phyloP scores from a whole-genome alignment of 2,113 vertebrate species.

The Microcebus lehilahytsara region DNA sequence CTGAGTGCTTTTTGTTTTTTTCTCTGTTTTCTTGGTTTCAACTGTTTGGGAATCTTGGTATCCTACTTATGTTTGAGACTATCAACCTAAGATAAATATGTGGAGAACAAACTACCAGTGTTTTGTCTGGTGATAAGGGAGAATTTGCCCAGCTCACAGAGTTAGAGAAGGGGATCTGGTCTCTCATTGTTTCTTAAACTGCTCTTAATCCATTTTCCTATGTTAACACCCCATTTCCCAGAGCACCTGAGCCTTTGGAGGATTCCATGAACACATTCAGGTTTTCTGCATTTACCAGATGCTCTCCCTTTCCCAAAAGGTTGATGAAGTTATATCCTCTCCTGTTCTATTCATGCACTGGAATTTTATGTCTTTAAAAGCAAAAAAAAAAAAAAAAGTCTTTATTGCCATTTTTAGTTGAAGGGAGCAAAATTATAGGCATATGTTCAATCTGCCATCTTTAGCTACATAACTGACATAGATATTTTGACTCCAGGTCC shows the following conservation, averaged over 20 bases:
- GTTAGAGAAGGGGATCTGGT: not conserved
- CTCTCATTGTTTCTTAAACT: not conserved
- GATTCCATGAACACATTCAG: not conserved
- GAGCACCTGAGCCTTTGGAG: not conserved
- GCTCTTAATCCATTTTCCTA: not conserved
- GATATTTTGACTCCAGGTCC: not conserved
- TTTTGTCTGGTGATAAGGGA: not conserved
- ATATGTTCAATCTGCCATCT: not conserved
- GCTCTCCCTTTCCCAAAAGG: slow-evolving; percentile 18
- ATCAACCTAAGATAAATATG: not conserved
- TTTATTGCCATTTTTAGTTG: not conserved
- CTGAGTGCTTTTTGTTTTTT: not conserved
- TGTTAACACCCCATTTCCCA: not conserved
- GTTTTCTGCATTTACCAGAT: not conserved
- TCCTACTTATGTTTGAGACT: not conserved
- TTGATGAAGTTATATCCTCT: not conserved
- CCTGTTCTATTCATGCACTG: not conserved
- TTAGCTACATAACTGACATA: not conserved
- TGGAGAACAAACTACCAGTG: not conserved
- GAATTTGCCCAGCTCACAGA: not conserved
- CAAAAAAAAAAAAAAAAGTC: not conserved
- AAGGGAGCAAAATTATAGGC: not conserved
- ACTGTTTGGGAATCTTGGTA: not conserved
- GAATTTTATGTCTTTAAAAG: not conserved
- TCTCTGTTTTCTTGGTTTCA: not conserved